Percentiles rank a stretch among this genome's conserved stretches.
Evolutionary conservation across 2,113 vertebrate genomes (phyloP).

Genomic region (Anoplopoma fimbria): DNA sequence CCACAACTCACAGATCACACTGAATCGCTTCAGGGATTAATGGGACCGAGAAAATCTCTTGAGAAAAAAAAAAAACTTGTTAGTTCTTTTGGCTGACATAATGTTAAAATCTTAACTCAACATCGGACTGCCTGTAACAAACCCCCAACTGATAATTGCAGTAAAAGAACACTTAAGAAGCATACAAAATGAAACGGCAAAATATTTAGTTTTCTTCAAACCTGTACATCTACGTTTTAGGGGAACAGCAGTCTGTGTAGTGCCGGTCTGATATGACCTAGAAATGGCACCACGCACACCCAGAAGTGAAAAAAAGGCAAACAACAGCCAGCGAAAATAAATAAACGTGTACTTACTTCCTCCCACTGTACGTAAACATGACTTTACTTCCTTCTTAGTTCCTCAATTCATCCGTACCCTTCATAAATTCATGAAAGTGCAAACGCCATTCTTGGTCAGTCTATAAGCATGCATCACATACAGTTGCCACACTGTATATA

Average conservation of each 20-base stretch:
- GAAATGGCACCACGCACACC: conserved; percentile 50
- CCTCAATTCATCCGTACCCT: conserved; percentile 57
- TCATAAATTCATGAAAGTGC: conserved; percentile 64
- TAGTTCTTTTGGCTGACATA: conserved; percentile 19
- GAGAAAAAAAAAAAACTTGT: conserved; percentile 18
- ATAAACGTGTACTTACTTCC: conserved; percentile 42
- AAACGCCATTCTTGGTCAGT: conserved; percentile 41
- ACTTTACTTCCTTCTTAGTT: conserved; percentile 55
- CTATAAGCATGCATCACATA: conserved; percentile 71
- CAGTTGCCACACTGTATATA: conserved; percentile 64
- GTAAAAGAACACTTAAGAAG: conserved; percentile 62
- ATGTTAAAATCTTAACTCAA: conserved; percentile 41
- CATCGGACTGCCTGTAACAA: conserved; percentile 36
- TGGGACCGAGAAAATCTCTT: conserved; percentile 10
- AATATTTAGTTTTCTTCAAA: conserved; percentile 29
- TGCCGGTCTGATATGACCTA: conserved; percentile 35
- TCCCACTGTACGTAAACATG: conserved; percentile 61
- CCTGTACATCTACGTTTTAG: conserved; percentile 43
- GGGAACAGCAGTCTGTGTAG: conserved; percentile 36
- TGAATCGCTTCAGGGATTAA: conserved; percentile 31
- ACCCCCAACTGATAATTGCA: conserved; percentile 32
- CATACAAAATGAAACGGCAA: conserved; percentile 47
- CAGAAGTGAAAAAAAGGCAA: conserved; percentile 60
- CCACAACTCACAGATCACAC: conserved; percentile 45
- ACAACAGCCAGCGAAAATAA: conserved; percentile 51